Base-by-base conservation (phyloP, 2,113 vertebrate genomes). In the Datnioides undecimradiatus region DNA sequence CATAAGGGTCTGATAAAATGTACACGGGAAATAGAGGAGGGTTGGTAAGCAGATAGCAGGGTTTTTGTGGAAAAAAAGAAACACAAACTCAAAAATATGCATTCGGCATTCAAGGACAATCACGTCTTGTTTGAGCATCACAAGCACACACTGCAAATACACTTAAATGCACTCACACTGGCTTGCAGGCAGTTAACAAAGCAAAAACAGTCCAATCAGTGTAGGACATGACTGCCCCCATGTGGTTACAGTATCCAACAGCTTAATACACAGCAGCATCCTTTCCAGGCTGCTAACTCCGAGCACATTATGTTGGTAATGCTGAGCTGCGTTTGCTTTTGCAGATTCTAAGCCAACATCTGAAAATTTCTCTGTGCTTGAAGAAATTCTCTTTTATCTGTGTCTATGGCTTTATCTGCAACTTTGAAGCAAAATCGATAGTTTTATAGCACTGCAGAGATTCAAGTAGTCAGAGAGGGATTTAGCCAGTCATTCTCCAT, bases 1-100 rank as follows among this genome's bases (percentile, higher is more conserved):
- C 57, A 83, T 74, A 13, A 99, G 84, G 0, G 93, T 94, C 97
- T 98, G 83, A 29, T 36, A 54, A 51, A 34, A 10, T 41, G 27
- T 21, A 52, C 19, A 45, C 17, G 73, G 19, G 74, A 23, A 48
- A 51, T 40, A 62, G 6, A 31, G 62, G 62, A 77, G 29, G n/a
- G n/a, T n/a, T n/a, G n/a, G n/a, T n/a, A 60, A 65, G 54, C 5
- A 43, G 16, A 55, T 33, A 48, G 41, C 13, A 25, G 34, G 8
- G 31, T n/a, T 43, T 43, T 17, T 31, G 4, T 45, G 1, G 25
- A 67, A 45, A 48, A 46, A 64, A 25, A 49, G 4, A 67, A 6
- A 73, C 7, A 54, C 0, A 43, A 21, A 40, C n/a, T 59, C 19
- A 57, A 41, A 64, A 21, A 59, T 8, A 62, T 19, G 17, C 31